Evolutionary conservation across 2,888 invertebrate genomes (phyloP).

Genomic region (Drosophila tripunctata): DNA sequence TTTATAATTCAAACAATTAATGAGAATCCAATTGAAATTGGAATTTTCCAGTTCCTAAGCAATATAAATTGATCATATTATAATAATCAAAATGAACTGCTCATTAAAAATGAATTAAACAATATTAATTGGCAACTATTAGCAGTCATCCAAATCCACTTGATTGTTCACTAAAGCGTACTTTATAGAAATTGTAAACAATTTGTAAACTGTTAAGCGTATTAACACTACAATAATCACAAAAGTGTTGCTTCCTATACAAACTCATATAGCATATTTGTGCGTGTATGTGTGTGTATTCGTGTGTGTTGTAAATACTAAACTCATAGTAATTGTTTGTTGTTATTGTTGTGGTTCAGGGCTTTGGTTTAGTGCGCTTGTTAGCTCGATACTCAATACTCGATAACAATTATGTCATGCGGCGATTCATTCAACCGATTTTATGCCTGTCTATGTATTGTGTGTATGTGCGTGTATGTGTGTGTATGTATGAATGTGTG

Average conservation of each 20-base stretch:
- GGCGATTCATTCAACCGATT: slow-evolving; percentile 7
- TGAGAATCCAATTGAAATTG: too few relatives aligned
- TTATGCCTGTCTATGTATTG: neutral
- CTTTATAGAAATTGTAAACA: slow-evolving; percentile 28
- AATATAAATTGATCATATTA: neutral
- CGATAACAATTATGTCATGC: slow-evolving; percentile 35
- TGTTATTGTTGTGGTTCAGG: slow-evolving; percentile 3
- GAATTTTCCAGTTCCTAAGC: too few relatives aligned
- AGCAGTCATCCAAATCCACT: neutral
- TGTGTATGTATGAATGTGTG: neutral
- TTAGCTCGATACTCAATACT: slow-evolving; percentile 33
- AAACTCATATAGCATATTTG: neutral
- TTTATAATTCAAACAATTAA: too few relatives aligned
- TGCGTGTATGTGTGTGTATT: neutral
- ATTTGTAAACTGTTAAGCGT: slow-evolving; percentile 32
- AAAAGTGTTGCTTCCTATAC: neutral
- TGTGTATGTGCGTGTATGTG: neutral
- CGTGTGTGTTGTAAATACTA: neutral
- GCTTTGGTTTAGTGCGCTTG: slow-evolving; percentile 14
- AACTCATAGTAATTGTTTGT: neutral
- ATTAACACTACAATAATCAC: slow-evolving; percentile 15
- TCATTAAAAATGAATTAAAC: neutral
- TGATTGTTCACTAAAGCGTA: neutral
- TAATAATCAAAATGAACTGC: neutral
- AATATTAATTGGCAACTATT: neutral